phyloP scores from a whole-genome alignment of 2,797 vertebrate species.

The Staurois parvus region DNA sequence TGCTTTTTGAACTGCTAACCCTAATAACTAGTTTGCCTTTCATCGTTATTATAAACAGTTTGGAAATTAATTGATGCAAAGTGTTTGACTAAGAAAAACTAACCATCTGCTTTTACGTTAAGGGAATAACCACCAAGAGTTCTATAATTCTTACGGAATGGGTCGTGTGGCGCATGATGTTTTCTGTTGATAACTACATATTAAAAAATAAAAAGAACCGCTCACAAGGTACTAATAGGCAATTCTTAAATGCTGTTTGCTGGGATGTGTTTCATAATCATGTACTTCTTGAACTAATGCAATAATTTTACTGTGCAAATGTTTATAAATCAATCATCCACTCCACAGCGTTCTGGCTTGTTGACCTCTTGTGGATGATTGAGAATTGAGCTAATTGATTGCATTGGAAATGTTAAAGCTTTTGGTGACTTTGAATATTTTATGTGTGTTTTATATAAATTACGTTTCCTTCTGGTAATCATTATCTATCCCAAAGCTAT shows the following conservation, averaged over 20 bases:
- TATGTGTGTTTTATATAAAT: background rate
- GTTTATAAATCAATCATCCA: background rate
- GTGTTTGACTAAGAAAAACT: slow-evolving; percentile 62
- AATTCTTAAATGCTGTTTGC: slow-evolving; percentile 23
- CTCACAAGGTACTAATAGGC: slow-evolving; percentile 70
- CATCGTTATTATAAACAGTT: too few relatives aligned
- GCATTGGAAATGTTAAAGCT: background rate
- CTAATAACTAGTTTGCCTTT: background rate
- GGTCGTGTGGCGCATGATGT: slow-evolving; percentile 73
- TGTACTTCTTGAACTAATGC: background rate
- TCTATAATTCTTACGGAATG: slow-evolving; percentile 73
- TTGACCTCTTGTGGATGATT: slow-evolving; percentile 39
- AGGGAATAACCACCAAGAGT: slow-evolving; percentile 76
- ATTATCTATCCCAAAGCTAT: background rate
- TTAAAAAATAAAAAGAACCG: slow-evolving; percentile 69
- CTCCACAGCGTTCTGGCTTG: background rate
- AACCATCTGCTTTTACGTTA: slow-evolving; percentile 75
- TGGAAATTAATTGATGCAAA: slow-evolving; percentile 30
- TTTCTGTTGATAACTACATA: slow-evolving; percentile 74
- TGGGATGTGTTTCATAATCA: background rate
- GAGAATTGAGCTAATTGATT: background rate
- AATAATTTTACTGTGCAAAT: background rate
- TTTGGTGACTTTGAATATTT: background rate
- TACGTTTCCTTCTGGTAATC: background rate
- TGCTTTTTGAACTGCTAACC: background rate